These are phyloP conservation scores for Tetheella fluctuosa DNA, from an alignment of 2,888 invertebrate species.

Conservation along the genomic window DNA sequence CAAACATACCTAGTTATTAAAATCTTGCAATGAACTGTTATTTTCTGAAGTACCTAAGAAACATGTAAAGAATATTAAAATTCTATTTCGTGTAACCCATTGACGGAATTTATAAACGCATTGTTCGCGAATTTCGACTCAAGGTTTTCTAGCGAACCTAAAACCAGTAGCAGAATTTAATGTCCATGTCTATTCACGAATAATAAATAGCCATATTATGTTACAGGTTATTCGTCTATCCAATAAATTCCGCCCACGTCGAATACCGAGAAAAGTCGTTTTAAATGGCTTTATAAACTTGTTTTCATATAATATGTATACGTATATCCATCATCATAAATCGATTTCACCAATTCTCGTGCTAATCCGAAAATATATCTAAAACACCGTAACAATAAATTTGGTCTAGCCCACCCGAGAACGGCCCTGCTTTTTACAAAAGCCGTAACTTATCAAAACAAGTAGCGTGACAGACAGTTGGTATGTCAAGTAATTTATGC, in stretches of 20 bases:
- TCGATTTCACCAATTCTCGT: background rate
- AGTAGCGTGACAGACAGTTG: background rate
- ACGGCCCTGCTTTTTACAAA: background rate
- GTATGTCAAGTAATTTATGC: conserved; percentile 1
- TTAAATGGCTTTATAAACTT: background rate
- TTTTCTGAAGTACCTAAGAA: too few relatives aligned
- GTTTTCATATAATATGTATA: background rate
- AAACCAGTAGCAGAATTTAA: background rate
- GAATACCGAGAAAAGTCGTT: background rate
- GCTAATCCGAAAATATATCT: background rate
- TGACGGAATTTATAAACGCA: background rate
- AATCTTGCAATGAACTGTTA: too few relatives aligned
- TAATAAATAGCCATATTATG: conserved; percentile 3
- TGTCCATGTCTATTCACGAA: background rate
- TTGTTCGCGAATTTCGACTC: background rate
- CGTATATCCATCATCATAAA: background rate
- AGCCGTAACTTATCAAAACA: background rate
- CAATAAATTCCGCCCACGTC: conserved; percentile 2
- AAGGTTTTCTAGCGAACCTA: background rate
- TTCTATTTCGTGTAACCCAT: too few relatives aligned
- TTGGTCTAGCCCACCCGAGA: background rate
- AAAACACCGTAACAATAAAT: background rate
- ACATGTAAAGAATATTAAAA: background rate
- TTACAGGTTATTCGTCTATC: background rate
- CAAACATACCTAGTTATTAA: too few relatives aligned